A percentile compares a stretch with the other conserved stretches of the same genome.
phyloP scores from a whole-genome alignment of 2,797 vertebrate species.

The Fratercula arctica region DNA sequence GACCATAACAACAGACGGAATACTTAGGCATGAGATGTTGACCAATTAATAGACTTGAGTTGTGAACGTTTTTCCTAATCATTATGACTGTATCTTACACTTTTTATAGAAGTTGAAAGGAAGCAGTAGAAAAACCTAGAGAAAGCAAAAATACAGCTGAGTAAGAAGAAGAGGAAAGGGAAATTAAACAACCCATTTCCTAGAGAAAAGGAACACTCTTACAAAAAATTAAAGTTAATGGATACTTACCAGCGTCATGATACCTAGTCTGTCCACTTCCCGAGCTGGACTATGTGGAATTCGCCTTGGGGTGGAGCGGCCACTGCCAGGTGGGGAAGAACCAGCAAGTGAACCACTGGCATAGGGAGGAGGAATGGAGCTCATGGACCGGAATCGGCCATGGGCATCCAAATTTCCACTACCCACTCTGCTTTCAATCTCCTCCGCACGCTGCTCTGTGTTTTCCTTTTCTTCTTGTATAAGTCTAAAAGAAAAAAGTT shows the following conservation, averaged over 20 bases:
- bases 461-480: conserved; percentile 99
- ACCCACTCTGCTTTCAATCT: conserved; percentile 92
- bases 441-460: conserved; percentile 91
- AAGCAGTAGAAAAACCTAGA: conserved; percentile 21
- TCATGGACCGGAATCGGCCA: conserved; percentile 86
- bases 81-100: conserved; percentile 28
- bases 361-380: conserved; percentile 82
- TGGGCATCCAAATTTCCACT: conserved; percentile 84
- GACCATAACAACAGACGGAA: neutral
- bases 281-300: conserved; percentile 89
- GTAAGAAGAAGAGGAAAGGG: neutral
- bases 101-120: conserved; percentile 23
- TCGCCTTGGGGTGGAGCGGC: conserved; percentile 90
- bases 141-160: neutral
- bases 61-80: conserved; percentile 6
- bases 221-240: accelerated
- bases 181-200: neutral
- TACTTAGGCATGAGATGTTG: conserved; percentile 1
- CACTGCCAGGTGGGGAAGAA: conserved; percentile 91
- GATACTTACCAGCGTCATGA: conserved; percentile 92
- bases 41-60: conserved; percentile 14
- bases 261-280: conserved; percentile 92
- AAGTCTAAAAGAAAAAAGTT: conserved; percentile 76
- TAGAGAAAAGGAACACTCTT: neutral
- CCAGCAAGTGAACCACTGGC: conserved; percentile 78